Base-by-base conservation (phyloP, 2,888 invertebrate genomes). In the Drosophila borealis region DNA sequence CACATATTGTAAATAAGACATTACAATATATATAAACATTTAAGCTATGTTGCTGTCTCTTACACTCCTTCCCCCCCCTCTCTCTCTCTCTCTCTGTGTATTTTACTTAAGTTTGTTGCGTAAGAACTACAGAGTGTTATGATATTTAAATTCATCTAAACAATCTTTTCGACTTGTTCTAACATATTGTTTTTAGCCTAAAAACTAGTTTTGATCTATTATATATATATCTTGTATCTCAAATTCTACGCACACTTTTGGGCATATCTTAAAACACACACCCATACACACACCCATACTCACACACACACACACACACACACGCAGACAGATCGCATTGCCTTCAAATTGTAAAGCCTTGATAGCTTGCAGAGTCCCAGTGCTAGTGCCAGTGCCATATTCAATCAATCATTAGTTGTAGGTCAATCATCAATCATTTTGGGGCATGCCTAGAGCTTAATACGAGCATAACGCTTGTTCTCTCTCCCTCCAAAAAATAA, bases 381-480 rank as follows among this genome's bases (percentile, higher is more conserved):
- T 76, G 71, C 71, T 67, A 74, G 55, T 64, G 64, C 65, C 59
- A 70, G 72, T 79, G 75, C 76, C 76, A 78, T 79, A 74, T 69
- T 74, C 50, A 65, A 64, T 50, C 70, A 64, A 67, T 56, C 64
- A 64, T 56, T 55, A 70, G 55, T 34, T 21, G 37, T 51, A 48
- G 44, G 10, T 50, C 64, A 64, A 64, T 59, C 50, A 59, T 59
- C 55, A 55, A 55, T 45, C 55, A 55, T 54, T 54, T 66, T 65
- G 60, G 61, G 80, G 77, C 71, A 67, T 70, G 80, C 86, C 83
- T 77, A 77, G 81, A 81, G 81, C 81, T 81, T 81, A 81, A 82
- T 54, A 85, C 86, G 67, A 80, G 86, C 86, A 57, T 69, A 29
- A 74, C 61, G 75, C 75, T 75, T 75, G 75, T 75, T 78, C 70